Conservation (phyloP, 2,797 vertebrate species). For the Trematomus bernacchii region DNA sequence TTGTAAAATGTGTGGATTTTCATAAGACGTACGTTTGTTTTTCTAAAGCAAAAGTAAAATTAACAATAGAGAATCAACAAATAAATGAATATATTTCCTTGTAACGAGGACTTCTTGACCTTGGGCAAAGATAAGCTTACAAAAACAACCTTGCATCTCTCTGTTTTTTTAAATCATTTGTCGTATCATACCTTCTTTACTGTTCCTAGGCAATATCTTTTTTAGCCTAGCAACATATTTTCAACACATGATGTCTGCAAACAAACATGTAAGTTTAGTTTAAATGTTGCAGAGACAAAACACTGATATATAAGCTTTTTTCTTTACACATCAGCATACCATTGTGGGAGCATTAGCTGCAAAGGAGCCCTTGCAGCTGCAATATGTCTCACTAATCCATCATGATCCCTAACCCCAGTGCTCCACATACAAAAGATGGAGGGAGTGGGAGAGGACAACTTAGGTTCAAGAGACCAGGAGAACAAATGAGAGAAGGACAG, state of each 20-base stretch:
- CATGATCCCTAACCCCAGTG: conserved; percentile 79
- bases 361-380: conserved; percentile 79
- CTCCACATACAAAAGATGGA: conserved; percentile 77
- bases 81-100: conserved; percentile 68
- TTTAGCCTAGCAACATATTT: background rate
- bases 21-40: conserved; percentile 14
- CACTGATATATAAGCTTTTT: background rate
- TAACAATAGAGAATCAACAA: conserved; percentile 24
- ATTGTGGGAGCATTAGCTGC: conserved; percentile 71
- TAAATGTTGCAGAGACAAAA: conserved; percentile 37
- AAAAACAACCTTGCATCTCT: conserved; percentile 57
- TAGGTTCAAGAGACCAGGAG: conserved; percentile 81
- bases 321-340: conserved; percentile 56
- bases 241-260: conserved; percentile 9
- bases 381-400: conserved; percentile 84
- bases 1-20: conserved; percentile 44
- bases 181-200: conserved; percentile 5
- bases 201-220: conserved; percentile 4
- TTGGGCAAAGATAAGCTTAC: conserved; percentile 39
- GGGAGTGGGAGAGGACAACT: conserved; percentile 81
- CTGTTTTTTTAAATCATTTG: conserved; percentile 25
- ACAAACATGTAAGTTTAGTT: conserved; percentile 16
- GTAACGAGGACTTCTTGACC: conserved; percentile 66
- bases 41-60: conserved; percentile 33
- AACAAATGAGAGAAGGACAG: conserved; percentile 74